Percentiles rank a stretch among this genome's conserved stretches.
phyloP scores from a whole-genome alignment of 2,888 invertebrate species.

The Bursaphelenchus okinawaensis region DNA sequence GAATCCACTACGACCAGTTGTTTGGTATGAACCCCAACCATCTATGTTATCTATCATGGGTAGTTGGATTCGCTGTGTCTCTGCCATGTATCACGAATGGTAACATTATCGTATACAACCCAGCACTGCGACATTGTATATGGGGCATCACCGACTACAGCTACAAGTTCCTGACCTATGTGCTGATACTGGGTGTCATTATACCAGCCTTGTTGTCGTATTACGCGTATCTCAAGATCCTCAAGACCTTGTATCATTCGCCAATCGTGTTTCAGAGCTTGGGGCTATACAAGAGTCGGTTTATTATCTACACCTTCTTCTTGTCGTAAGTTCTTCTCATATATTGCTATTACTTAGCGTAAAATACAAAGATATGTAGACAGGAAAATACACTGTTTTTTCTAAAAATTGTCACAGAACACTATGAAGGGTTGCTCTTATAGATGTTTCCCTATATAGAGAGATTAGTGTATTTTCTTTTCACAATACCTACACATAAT shows the following conservation, averaged over 20 bases:
- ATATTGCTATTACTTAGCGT: neutral
- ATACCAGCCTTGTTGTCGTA: constrained; percentile 47
- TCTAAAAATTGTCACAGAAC: no score
- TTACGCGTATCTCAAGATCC: constrained; percentile 55
- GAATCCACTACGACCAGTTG: constrained; percentile 58
- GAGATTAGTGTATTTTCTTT: no score
- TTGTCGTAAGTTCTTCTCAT: constrained; percentile 34
- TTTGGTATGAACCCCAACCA: constrained; percentile 51
- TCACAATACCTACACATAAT: no score
- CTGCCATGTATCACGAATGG: constrained; percentile 56
- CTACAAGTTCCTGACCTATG: constrained; percentile 55
- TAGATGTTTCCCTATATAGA: no score
- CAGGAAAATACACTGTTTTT: no score
- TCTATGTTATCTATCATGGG: constrained; percentile 53
- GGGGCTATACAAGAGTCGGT: constrained; percentile 55
- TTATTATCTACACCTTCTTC: constrained; percentile 54
- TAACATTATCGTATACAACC: constrained; percentile 54
- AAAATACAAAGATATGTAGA: no score
- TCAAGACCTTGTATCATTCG: constrained; percentile 55
- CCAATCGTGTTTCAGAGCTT: constrained; percentile 57
- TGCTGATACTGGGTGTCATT: constrained; percentile 55
- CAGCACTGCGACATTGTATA: constrained; percentile 40
- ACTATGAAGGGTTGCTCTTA: no score
- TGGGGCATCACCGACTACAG: constrained; percentile 52
- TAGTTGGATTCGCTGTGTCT: constrained; percentile 50